A percentile compares a stretch with the other conserved stretches of the same genome.
phyloP scores from a whole-genome alignment of 2,888 invertebrate genomes.

The Pimpla rufipes region DNA sequence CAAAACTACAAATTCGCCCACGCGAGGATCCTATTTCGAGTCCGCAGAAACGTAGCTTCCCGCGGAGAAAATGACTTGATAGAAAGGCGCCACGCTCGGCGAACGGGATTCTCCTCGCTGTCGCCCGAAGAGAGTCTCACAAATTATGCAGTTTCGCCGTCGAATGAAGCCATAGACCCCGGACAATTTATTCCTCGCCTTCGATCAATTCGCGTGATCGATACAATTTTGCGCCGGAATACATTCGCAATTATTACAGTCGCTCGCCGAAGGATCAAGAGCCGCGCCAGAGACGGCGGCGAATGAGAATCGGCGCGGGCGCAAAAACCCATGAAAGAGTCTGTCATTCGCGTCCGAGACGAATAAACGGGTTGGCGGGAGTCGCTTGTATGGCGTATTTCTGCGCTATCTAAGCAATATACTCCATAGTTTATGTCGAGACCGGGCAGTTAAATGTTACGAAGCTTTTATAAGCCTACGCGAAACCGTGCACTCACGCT shows the following conservation, averaged over 20 bases:
- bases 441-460: constrained; percentile 81
- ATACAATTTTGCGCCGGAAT: too few species aligned
- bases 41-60: background rate
- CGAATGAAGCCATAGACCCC: constrained; percentile 8
- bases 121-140: too few species aligned
- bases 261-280: too few species aligned
- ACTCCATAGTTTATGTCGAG: constrained; percentile 81
- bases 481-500: constrained; percentile 77
- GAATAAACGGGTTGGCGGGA: constrained; percentile 74
- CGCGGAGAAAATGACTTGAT: background rate
- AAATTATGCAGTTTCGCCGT: background rate
- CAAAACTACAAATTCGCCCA: constrained; percentile 1
- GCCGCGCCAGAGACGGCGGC: constrained; percentile 2
- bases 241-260: too few species aligned
- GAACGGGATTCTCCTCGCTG: too few species aligned
- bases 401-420: constrained; percentile 81
- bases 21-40: background rate
- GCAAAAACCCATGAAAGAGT: constrained; percentile 50
- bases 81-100: too few species aligned
- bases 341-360: constrained; percentile 65
- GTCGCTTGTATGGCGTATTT: constrained; percentile 77
- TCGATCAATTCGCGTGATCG: background rate
- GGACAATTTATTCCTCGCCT: background rate
- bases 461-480: constrained; percentile 81
- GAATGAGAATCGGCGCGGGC: constrained; percentile 54